Percentiles rank a stretch among this genome's conserved stretches.
Conservation (phyloP, 2,113 vertebrate genomes). For the Propithecus coquereli region DNA sequence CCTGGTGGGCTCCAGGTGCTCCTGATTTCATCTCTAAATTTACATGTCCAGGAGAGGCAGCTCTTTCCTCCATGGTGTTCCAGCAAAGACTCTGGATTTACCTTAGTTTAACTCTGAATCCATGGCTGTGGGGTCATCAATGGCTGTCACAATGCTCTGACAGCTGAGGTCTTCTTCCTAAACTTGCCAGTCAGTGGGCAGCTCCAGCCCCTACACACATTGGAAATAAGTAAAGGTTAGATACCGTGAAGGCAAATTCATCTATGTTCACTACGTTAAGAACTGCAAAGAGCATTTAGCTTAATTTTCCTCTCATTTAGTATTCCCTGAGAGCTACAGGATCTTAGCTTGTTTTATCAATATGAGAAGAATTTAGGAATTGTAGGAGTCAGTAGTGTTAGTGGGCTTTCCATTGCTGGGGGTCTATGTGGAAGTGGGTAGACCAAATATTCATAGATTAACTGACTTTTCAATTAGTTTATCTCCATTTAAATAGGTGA, state of each 20-base stretch:
- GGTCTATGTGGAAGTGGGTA: background rate
- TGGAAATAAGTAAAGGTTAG: background rate
- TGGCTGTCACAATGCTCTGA: background rate
- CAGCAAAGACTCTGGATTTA: background rate
- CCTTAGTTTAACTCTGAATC: background rate
- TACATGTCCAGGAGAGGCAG: background rate
- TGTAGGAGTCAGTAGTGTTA: background rate
- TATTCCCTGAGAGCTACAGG: background rate
- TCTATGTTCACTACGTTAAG: background rate
- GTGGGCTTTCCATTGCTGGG: background rate
- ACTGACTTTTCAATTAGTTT: constrained; percentile 25
- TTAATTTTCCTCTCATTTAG: background rate
- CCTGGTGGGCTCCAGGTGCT: background rate
- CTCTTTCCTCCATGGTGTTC: background rate
- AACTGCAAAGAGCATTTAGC: background rate
- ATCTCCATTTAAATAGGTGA: background rate
- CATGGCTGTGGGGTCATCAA: too few species aligned
- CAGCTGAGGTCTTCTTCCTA: background rate
- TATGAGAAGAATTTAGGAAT: background rate
- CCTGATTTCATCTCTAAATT: background rate
- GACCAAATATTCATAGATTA: background rate
- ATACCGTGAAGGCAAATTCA: background rate
- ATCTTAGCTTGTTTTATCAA: background rate
- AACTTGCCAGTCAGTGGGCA: background rate
- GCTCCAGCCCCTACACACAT: background rate